Conservation (phyloP, 1,140 invertebrate species). For the Macrobrachium nipponense region DNA sequence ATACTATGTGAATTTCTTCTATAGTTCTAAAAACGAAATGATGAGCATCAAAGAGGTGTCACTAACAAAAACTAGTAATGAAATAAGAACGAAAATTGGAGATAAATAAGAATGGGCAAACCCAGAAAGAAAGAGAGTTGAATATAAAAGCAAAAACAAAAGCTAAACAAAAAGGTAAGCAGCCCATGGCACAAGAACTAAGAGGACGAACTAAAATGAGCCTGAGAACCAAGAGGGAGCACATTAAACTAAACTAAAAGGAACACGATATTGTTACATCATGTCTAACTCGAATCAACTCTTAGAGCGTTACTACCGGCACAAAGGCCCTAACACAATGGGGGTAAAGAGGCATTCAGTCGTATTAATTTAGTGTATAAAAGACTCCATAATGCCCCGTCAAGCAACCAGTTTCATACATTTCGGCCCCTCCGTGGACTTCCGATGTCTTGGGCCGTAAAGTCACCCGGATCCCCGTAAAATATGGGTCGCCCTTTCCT, state of each 20-base stretch:
- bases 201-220: no score
- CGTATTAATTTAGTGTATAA: slow-evolving; percentile 62
- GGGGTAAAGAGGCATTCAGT: slow-evolving; percentile 61
- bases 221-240: no score
- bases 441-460: slow-evolving; percentile 37
- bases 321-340: slow-evolving; percentile 53
- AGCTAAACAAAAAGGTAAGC: no score
- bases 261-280: slow-evolving; percentile 43
- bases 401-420: slow-evolving; percentile 56
- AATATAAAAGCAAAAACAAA: no score
- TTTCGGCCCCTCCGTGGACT: slow-evolving; percentile 23
- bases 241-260: neutral
- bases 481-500: slow-evolving; percentile 3
- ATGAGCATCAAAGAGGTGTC: no score
- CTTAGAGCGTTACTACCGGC: slow-evolving; percentile 39
- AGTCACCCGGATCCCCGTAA: neutral
- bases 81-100: no score
- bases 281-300: slow-evolving; percentile 55
- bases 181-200: no score
- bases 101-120: no score
- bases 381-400: slow-evolving; percentile 57
- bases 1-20: no score
- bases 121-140: no score
- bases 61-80: no score
- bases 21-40: no score